These are phyloP conservation scores for Epizoanthus stellaris DNA, from an alignment of 92 coral and sea anemone genomes.

Conservation along the genomic window DNA sequence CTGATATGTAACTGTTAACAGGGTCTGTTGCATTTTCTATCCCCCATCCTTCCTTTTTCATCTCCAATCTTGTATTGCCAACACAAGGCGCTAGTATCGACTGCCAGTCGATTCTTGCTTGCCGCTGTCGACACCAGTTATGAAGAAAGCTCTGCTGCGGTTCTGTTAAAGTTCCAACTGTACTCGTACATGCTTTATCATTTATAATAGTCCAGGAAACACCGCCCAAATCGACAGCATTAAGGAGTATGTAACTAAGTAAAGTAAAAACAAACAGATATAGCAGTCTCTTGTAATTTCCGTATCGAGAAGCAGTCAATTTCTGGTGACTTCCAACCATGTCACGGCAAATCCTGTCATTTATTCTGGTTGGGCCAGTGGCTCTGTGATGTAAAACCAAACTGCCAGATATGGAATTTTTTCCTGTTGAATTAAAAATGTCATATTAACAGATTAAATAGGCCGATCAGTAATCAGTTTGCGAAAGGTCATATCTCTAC, in stretches of 20 bases:
- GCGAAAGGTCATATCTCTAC: not conserved
- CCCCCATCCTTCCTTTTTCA: slow-evolving; percentile 49
- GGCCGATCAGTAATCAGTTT: not conserved
- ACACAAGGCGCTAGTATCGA: slow-evolving; percentile 75
- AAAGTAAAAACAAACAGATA: not conserved
- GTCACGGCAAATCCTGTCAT: not conserved
- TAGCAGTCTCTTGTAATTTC: not conserved
- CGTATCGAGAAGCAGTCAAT: not conserved
- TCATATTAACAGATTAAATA: not conserved
- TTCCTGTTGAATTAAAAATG: not conserved
- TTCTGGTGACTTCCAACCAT: not conserved
- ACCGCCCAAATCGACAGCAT: not conserved
- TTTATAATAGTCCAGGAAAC: not conserved
- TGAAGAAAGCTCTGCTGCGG: slow-evolving; percentile 41
- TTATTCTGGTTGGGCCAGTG: not conserved
- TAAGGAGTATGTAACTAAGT: not conserved
- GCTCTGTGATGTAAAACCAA: not conserved
- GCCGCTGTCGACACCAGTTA: slow-evolving; percentile 85
- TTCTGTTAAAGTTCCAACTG: not conserved
- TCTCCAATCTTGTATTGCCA: slow-evolving; percentile 67
- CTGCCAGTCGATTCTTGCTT: slow-evolving; percentile 80
- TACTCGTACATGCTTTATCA: not conserved
- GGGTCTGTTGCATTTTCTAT: slow-evolving; percentile 71
- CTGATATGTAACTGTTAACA: slow-evolving; percentile 8
- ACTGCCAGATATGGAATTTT: not conserved